These are phyloP conservation scores for Malacoraja senta DNA, from an alignment of 2,797 vertebrate species.

Conservation along the genomic window DNA sequence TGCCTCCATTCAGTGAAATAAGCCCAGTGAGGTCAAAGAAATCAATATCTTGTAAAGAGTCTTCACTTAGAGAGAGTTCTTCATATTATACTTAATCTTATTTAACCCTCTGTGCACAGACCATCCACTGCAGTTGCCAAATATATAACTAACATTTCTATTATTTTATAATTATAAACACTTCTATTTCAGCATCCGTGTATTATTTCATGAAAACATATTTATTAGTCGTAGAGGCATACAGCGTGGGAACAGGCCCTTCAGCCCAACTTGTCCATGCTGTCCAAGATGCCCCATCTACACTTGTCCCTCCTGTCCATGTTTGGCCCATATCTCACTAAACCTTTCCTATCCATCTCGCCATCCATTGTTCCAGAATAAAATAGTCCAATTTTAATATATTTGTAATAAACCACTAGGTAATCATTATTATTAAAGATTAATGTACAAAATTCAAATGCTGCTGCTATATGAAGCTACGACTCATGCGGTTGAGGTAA, in stretches of 20 bases:
- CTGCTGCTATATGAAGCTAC: no score
- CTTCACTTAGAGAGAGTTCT: neutral
- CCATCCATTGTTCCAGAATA: neutral
- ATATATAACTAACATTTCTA: neutral
- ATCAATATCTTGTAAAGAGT: conserved; percentile 1
- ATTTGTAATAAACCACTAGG: neutral
- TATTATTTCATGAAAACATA: no score
- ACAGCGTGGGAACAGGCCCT: no score
- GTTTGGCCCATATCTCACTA: no score
- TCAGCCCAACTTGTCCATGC: no score
- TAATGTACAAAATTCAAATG: no score
- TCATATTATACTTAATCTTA: neutral
- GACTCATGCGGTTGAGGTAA: no score
- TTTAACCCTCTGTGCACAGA: neutral
- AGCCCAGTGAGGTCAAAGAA: neutral
- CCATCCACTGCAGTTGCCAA: neutral
- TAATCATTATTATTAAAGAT: neutral
- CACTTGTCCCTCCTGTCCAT: no score
- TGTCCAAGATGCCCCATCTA: no score
- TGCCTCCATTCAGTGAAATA: neutral
- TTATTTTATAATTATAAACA: neutral
- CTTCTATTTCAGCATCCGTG: neutral
- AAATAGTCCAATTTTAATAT: neutral
- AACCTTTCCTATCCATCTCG: no score
- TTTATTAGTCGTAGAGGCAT: no score